Conservation (phyloP, 2,113 vertebrate species). For the Actenoides hombroni region DNA sequence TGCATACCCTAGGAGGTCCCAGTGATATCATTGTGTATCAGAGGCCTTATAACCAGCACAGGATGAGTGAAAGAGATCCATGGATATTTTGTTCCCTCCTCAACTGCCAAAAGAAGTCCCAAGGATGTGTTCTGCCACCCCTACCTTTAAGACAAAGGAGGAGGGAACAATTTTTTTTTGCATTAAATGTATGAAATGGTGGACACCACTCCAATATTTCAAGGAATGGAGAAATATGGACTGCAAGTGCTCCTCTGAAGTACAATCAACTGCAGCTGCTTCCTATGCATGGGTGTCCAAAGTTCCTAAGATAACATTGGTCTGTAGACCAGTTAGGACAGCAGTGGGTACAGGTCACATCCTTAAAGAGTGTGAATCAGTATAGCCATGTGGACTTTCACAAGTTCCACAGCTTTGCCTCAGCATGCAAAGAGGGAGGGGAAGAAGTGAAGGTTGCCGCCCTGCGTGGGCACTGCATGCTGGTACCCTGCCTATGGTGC, state of each 20-base stretch:
- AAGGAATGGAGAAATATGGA: background rate
- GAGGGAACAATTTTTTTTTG: background rate
- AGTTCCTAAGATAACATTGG: background rate
- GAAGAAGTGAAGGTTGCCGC: background rate
- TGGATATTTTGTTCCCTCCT: background rate
- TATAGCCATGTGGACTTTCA: rapidly evolving
- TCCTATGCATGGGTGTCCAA: background rate
- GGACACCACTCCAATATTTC: background rate
- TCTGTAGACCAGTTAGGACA: background rate
- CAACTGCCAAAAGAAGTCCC: background rate
- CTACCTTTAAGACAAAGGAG: background rate
- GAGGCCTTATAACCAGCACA: background rate
- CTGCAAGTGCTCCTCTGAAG: background rate
- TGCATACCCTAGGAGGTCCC: background rate
- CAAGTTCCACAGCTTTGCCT: background rate
- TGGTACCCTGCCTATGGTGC: rapidly evolving
- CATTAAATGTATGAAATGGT: background rate
- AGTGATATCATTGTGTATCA: background rate
- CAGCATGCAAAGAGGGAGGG: background rate
- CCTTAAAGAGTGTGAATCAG: background rate
- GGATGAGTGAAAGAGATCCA: background rate
- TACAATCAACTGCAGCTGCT: background rate
- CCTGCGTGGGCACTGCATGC: background rate
- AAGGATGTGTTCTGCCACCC: background rate
- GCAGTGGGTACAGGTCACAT: background rate